A percentile compares a stretch with the other conserved stretches of the same genome.
phyloP scores from a whole-genome alignment of 2,888 invertebrate genomes.

The Tipula unca region DNA sequence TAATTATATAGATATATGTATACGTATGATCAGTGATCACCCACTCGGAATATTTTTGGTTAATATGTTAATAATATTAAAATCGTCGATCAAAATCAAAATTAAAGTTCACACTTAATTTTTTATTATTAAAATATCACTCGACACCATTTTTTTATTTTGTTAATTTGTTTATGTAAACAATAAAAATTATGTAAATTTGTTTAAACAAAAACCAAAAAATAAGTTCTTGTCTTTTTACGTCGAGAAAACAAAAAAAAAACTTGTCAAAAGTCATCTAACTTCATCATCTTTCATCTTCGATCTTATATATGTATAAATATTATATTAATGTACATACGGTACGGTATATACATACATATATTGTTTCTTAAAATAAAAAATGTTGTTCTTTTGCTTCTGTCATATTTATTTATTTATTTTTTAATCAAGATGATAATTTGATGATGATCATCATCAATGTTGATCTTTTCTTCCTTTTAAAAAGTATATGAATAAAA shows the following conservation, averaged over 20 bases:
- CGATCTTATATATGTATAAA: background rate
- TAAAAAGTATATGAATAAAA: background rate
- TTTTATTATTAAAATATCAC: slow-evolving; percentile 4
- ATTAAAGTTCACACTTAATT: background rate
- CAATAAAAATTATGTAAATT: slow-evolving; percentile 4
- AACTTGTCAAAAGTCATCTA: slow-evolving; percentile 14
- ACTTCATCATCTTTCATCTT: slow-evolving; percentile 8
- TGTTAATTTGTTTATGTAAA: slow-evolving; percentile 14
- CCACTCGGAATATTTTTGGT: background rate
- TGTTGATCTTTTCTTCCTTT: background rate
- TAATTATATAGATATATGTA: background rate
- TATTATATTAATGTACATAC: slow-evolving; percentile 1
- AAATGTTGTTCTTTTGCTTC: background rate
- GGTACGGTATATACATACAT: background rate
- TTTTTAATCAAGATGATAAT: slow-evolving; percentile 14
- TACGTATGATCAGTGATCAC: background rate
- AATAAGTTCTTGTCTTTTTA: background rate
- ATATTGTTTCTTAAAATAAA: slow-evolving; percentile 1
- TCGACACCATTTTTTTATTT: slow-evolving; percentile 8
- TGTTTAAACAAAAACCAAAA: background rate
- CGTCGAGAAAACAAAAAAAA: background rate
- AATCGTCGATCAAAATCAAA: background rate
- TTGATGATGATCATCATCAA: background rate
- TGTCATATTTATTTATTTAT: background rate
- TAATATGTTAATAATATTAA: background rate